Conservation (phyloP, 2,888 invertebrate genomes). For the Clostera curtula region DNA sequence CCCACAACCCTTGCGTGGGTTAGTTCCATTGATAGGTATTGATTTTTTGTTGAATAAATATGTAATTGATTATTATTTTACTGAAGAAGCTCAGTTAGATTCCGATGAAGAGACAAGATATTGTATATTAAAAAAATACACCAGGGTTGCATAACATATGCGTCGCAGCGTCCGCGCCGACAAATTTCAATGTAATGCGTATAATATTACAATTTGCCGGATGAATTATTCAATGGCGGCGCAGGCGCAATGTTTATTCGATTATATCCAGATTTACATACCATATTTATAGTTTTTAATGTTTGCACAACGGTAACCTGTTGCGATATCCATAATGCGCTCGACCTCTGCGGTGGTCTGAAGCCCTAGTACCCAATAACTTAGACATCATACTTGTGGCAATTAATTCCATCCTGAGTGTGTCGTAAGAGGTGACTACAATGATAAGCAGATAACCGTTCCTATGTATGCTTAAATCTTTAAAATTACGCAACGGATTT, state of each 20-base stretch:
- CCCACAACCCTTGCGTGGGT: too few species aligned
- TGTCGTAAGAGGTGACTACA: too few species aligned
- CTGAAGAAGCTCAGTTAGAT: too few species aligned
- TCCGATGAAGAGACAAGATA: constrained; percentile 3
- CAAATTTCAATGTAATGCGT: constrained; percentile 58
- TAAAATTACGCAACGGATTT: too few species aligned
- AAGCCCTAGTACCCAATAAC: too few species aligned
- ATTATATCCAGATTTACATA: constrained; percentile 40
- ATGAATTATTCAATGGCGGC: constrained; percentile 63
- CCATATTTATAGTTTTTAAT: constrained; percentile 26
- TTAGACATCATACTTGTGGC: too few species aligned
- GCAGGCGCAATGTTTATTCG: constrained; percentile 46
- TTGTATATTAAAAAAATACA: constrained; percentile 18
- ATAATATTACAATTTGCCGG: constrained; percentile 65
- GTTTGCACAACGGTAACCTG: constrained; percentile 26
- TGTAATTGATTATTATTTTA: too few species aligned
- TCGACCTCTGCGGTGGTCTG: constrained; percentile 9
- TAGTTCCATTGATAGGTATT: too few species aligned
- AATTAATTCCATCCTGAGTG: too few species aligned
- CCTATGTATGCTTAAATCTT: too few species aligned
- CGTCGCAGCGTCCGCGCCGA: constrained; percentile 34
- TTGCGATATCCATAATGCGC: constrained; percentile 24
- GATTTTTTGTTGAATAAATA: too few species aligned
- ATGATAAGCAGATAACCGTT: too few species aligned
- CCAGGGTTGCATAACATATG: constrained; percentile 26